Evolutionary conservation across 2,888 invertebrate species (phyloP), one percentile per base, ranked within the genome.

Genomic region (Drosophila histrio): DNA sequence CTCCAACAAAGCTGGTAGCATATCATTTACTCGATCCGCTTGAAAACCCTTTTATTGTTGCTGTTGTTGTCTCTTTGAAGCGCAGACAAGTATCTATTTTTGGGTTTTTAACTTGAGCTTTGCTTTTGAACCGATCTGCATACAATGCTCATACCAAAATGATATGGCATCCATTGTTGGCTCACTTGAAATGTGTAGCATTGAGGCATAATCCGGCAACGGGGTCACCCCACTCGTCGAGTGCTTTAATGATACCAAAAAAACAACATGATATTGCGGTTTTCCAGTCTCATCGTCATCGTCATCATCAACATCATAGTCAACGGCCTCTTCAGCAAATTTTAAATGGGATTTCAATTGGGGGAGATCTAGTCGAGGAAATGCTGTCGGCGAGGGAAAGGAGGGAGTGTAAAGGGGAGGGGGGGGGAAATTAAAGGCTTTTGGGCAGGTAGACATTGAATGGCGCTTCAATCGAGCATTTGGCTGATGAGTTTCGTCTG

Each of bases 401-500:
- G 54, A 41, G 21, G 17, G n/a, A 21, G 2, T 2, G 9, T n/a
- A n/a, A 8, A 6, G 19, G 13, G 8, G 9, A 11, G 3, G 15
- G 56, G 47, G 41, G 52, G 26, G 17, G 39, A 44, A 47, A 49
- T 58, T 47, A 24, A 21, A 28, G 32, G 32, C 39, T 74, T 68
- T 76, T 69, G 64, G 86, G 52, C 86, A 82, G 88, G 72, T 72
- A 73, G 73, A 77, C 88, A 87, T 71, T 82, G 82, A 77, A 84
- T 77, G 60, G 61, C 50, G 58, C 67, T 74, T 70, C 74, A 72
- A 57, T 47, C 39, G 49, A 62, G 63, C 62, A 67, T 72, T 57
- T 26, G 72, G 19, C 79, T 67, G 69, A 76, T 72, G 68, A 64
- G 75, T 59, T 58, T 50, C 36, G 9, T 26, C 56, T 46, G 26